Base-by-base conservation (phyloP, 2,797 vertebrate genomes). In the Acestrorhynchus altus region DNA sequence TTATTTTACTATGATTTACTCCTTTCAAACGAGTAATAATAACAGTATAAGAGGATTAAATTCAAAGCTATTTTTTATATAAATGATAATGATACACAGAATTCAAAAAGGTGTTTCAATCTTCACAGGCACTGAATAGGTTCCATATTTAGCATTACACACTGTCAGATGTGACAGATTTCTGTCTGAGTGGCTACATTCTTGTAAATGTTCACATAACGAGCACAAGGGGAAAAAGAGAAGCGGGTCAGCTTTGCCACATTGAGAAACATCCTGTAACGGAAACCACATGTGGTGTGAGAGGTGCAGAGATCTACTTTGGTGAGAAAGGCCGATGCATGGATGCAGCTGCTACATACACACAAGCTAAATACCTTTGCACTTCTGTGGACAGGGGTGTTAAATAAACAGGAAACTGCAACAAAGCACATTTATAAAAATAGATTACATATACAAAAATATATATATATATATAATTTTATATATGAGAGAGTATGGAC, bases 131-230 rank as follows among this genome's bases (percentile, higher is more conserved):
- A 31, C 11, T 44, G 8, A n/a, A 42, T 15, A 12, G 61, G 22
- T 65, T 42, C 35, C 11, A 40, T 40, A 44, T 65, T 65, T 44
- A 42, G 39, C 20, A n/a, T 63, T 1, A 31, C 56, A 59, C 15
- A 15, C n/a, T 64, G 35, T 13, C 11, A 39, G 16, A 39, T 12
- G 35, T 42, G 13, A 22, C 20, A 12, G 8, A 4, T 57, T 22
- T 20, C 35, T 63, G n/a, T n/a, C 20, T 44, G 22, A 59, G 52
- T 35, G 24, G 7, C n/a, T 57, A 39, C 13, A 28, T 76, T 76
- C 52, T 54, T 76, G 63, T 76, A 76, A 67, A 68, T 12, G 74
- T 51, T 47, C 40, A 76, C n/a, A 15, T 22, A 13, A 59, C 46
- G 22, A 56, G n/a, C 26, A 18, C 20, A 24, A 59, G 35, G 40